phyloP scores from a whole-genome alignment of 2,113 vertebrate species.

The Isichthys henryi region DNA sequence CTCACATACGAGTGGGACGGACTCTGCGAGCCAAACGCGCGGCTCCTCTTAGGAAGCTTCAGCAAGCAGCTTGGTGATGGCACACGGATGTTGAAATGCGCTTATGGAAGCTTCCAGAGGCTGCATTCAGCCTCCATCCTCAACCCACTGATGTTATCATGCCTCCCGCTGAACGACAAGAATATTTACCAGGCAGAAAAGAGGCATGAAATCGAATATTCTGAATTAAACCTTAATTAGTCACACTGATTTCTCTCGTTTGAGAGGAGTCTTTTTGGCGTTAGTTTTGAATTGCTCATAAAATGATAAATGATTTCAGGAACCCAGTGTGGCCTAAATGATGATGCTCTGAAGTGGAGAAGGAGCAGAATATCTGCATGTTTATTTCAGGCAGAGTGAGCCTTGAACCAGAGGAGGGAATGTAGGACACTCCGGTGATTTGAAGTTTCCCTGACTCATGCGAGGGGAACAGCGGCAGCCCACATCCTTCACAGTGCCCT shows the following conservation, averaged over 20 bases:
- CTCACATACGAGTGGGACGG: neutral
- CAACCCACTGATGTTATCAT: constrained; percentile 21
- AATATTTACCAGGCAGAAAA: constrained; percentile 23
- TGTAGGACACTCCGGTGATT: neutral
- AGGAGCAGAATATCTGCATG: neutral
- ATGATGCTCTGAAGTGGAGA: neutral
- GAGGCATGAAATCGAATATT: constrained; percentile 36
- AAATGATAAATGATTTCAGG: neutral
- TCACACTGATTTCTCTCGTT: neutral
- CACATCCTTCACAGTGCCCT: neutral
- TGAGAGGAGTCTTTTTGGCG: neutral
- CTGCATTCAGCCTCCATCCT: constrained; percentile 27
- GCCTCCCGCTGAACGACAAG: constrained; percentile 4
- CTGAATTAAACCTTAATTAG: neutral
- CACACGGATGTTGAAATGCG: constrained; percentile 24
- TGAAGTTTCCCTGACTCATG: constrained; percentile 9
- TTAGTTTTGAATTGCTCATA: neutral
- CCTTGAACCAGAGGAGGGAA: neutral
- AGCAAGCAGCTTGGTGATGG: neutral
- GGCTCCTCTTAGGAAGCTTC: neutral
- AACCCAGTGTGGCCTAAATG: neutral
- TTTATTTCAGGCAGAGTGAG: neutral
- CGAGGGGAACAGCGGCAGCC: neutral
- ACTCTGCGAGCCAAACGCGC: neutral
- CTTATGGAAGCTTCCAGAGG: neutral